These are phyloP conservation scores for Serranus cabrilla DNA, from an alignment of 2,797 vertebrate genomes.

Conservation along the genomic window DNA sequence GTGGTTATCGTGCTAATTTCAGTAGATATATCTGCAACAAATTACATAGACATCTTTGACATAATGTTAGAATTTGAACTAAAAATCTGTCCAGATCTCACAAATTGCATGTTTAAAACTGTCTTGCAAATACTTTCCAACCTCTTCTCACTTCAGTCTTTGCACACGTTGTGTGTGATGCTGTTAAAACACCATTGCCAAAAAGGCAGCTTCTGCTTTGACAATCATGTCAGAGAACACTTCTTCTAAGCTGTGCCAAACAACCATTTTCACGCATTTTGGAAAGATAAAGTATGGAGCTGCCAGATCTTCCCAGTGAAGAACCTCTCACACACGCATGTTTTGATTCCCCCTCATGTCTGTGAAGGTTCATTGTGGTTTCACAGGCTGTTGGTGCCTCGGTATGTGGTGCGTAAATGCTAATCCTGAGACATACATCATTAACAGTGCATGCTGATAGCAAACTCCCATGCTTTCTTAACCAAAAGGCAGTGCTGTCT, in stretches of 20 bases:
- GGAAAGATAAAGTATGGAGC: conserved; percentile 27
- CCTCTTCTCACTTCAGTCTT: conserved; percentile 38
- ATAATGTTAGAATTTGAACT: no score
- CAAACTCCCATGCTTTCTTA: conserved; percentile 48
- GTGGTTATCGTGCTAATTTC: no score
- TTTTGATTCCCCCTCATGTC: conserved; percentile 33
- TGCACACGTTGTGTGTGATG: conserved; percentile 47
- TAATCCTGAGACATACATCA: conserved; percentile 58
- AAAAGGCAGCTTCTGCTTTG: conserved; percentile 41
- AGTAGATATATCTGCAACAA: no score
- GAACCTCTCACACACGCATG: conserved; percentile 35
- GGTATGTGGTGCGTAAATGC: conserved; percentile 58
- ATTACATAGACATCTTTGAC: no score
- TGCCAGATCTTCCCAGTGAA: conserved; percentile 39
- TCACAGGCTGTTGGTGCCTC: conserved; percentile 55
- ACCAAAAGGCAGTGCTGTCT: conserved; percentile 26
- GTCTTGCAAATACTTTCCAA: conserved; percentile 27
- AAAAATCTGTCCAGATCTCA: no score
- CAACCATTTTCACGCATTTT: conserved; percentile 51
- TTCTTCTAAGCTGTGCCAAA: conserved; percentile 36
- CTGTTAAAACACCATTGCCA: conserved; percentile 42
- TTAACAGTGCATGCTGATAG: conserved; percentile 47
- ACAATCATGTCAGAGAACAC: conserved; percentile 46
- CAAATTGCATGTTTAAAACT: conserved; percentile 13
- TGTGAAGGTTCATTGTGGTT: conserved; percentile 50